Evolutionary conservation across 1,140 invertebrate genomes (phyloP).

Genomic region (Lepidurus couesii): DNA sequence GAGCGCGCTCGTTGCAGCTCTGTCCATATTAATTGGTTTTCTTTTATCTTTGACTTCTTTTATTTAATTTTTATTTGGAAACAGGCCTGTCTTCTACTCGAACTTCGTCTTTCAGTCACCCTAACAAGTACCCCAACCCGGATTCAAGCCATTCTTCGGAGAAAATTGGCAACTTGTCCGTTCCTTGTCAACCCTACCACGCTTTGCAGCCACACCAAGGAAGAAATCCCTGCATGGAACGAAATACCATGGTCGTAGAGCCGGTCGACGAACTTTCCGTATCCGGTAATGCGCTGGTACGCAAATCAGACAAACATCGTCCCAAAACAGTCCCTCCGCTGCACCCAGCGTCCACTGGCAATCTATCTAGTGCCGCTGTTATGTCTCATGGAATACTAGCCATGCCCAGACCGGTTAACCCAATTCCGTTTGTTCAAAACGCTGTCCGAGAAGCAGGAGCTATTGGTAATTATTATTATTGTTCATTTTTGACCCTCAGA

Average conservation of each 20-base stretch:
- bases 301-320: constrained; percentile 56
- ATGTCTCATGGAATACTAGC: constrained; percentile 44
- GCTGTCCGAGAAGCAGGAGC: constrained; percentile 52
- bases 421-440: constrained; percentile 69
- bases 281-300: constrained; percentile 59
- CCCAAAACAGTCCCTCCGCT: constrained; percentile 47
- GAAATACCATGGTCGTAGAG: constrained; percentile 61
- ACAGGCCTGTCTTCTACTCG: neutral
- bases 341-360: constrained; percentile 42
- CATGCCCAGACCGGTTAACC: constrained; percentile 49
- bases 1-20: too few relatives aligned
- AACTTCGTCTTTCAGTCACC: constrained; percentile 6
- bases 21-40: too few relatives aligned
- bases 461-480: neutral
- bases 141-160: constrained; percentile 23
- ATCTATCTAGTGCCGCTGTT: constrained; percentile 42
- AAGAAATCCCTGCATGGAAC: constrained; percentile 78
- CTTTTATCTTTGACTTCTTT: neutral
- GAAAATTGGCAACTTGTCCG: neutral
- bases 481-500: neutral
- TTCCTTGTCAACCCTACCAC: constrained; percentile 39
- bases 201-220: constrained; percentile 75
- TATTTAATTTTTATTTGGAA: neutral
- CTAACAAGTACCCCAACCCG: neutral
- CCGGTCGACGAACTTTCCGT: constrained; percentile 56